Evolutionary conservation across 2,888 invertebrate species (phyloP).

Genomic region (Melitaea athalia): DNA sequence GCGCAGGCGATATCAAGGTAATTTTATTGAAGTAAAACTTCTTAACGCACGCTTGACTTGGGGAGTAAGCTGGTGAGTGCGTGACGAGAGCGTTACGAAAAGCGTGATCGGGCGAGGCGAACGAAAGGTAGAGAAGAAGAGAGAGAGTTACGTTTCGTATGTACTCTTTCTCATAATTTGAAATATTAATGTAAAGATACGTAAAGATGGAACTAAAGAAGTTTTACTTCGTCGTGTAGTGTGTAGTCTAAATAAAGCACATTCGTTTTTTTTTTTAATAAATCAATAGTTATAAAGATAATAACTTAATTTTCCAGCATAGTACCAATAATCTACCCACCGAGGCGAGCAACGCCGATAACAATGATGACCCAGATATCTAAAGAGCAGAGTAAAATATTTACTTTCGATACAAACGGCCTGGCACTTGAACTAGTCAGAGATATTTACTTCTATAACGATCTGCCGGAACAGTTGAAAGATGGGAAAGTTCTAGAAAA

Average conservation of each 20-base stretch:
- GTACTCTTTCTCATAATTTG: too few relatives aligned
- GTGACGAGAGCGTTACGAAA: too few relatives aligned
- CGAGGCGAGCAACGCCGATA: slow-evolving; percentile 55
- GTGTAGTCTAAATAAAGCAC: too few relatives aligned
- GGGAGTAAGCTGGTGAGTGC: too few relatives aligned
- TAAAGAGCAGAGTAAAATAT: slow-evolving; percentile 52
- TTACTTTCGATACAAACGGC: slow-evolving; percentile 53
- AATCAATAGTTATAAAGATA: neutral
- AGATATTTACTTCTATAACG: slow-evolving; percentile 67
- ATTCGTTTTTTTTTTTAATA: too few relatives aligned
- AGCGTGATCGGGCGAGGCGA: too few relatives aligned
- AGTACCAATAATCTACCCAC: slow-evolving; percentile 59
- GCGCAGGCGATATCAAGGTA: slow-evolving; percentile 82
- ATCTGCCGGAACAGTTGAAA: slow-evolving; percentile 61
- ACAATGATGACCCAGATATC: slow-evolving; percentile 58
- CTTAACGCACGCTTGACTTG: neutral
- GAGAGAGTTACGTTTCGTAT: too few relatives aligned
- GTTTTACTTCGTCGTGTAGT: too few relatives aligned
- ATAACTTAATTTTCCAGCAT: slow-evolving; percentile 51
- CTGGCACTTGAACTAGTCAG: slow-evolving; percentile 61
- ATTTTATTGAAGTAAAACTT: too few relatives aligned
- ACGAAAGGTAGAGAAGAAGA: too few relatives aligned
- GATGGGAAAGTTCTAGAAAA: slow-evolving; percentile 42
- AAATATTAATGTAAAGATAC: too few relatives aligned
- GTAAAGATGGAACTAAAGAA: too few relatives aligned